A percentile compares a stretch with the other conserved stretches of the same genome.
phyloP scores from a whole-genome alignment of 2,113 vertebrate species.

The Sceloporus undulatus region DNA sequence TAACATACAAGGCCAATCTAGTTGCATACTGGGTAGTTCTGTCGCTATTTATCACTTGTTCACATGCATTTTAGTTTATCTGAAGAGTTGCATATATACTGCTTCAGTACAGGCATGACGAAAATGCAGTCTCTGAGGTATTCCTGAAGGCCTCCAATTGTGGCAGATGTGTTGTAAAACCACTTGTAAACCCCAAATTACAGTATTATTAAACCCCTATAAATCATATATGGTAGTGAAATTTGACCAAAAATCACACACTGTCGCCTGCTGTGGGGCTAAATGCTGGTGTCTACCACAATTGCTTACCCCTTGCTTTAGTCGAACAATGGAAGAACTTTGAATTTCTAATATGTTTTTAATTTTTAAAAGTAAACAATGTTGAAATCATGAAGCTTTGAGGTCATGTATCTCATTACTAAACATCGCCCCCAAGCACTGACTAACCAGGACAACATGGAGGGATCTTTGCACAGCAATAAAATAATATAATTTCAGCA shows the following conservation, averaged over 20 bases:
- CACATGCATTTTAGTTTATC: not conserved
- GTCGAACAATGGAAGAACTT: not conserved
- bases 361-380: not conserved
- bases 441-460: not conserved
- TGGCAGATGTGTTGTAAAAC: too few species aligned
- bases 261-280: too few species aligned
- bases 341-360: not conserved
- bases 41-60: not conserved
- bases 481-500: not conserved
- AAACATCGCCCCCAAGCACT: not conserved
- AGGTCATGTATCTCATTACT: not conserved
- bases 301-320: too few species aligned
- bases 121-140: too few species aligned
- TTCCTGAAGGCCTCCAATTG: too few species aligned
- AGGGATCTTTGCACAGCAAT: not conserved
- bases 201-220: too few species aligned
- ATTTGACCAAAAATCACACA: too few species aligned
- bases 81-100: not conserved
- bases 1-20: not conserved
- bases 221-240: too few species aligned
- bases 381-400: not conserved
- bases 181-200: too few species aligned
- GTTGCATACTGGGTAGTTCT: too few species aligned
- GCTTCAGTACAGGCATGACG: not conserved
- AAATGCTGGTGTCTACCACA: too few species aligned